Evolutionary conservation across 2,888 invertebrate genomes (phyloP).

Genomic region (Linnaemya tessellans): DNA sequence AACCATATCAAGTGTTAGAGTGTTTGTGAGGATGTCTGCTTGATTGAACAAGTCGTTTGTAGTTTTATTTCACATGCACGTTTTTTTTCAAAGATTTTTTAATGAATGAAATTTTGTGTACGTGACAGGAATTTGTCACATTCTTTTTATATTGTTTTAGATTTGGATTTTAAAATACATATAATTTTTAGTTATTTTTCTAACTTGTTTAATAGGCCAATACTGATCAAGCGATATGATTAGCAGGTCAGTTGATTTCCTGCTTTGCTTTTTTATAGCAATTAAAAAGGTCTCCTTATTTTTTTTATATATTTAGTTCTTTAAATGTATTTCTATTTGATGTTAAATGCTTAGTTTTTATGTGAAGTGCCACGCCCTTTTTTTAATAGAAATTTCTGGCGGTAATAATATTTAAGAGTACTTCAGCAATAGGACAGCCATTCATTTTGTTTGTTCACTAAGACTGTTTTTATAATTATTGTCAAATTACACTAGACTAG

Average conservation of each 20-base stretch:
- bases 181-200: conserved; percentile 10
- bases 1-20: conserved; percentile 23
- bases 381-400: too few species aligned
- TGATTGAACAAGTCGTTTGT: conserved; percentile 63
- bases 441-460: too few species aligned
- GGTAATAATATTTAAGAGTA: too few species aligned
- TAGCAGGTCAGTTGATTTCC: conserved; percentile 18
- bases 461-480: too few species aligned
- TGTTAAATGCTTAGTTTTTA: too few species aligned
- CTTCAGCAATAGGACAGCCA: too few species aligned
- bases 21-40: conserved; percentile 65
- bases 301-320: too few species aligned
- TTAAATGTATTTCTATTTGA: too few species aligned
- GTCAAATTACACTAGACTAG: too few species aligned
- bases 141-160: conserved; percentile 7
- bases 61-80: conserved; percentile 48
- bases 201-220: background rate
- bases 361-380: too few species aligned
- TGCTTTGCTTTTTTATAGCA: too few species aligned
- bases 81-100: background rate
- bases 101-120: conserved; percentile 65
- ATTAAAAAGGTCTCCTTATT: too few species aligned
- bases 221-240: conserved; percentile 16
- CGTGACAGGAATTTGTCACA: conserved; percentile 67
- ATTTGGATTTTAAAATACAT: conserved; percentile 29